Evolutionary conservation across 2,797 vertebrate species (phyloP), one percentile per base, ranked within the genome.

Genomic region (Anisognathus igniventris): DNA sequence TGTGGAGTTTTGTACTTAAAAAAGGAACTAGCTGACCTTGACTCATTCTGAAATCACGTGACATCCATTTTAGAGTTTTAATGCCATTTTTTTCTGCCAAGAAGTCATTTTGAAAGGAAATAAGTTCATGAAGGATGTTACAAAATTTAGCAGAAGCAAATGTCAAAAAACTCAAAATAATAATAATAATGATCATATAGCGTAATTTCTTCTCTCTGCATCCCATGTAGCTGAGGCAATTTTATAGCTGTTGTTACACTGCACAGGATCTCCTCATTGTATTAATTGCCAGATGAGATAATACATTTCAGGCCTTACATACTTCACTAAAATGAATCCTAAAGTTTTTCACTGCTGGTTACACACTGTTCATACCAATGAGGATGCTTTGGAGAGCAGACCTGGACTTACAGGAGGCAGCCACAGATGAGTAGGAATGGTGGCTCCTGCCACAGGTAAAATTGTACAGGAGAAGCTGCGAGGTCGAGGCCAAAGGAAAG

Each of bases 41-140:
- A 90, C 25, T 94, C 23, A 17, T 73, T 73, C 45, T 79, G 71
- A 89, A 64, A 82, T 40, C 35, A 65, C 0, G 0, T 33, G 80
- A 48, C 3, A 2, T n/a, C 45, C 76, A 1, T 1, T 71, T 92
- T 57, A 74, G 60, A 82, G 40, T 33, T 85, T 61, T 87, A 64
- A 65, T 74, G 64, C 65, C 12, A 13, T 86, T 95, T 68, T 66
- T 60, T 96, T 95, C 66, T 84, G 83, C 68, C 90, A 85, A 90
- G 78, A 93, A 95, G 74, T 80, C 8, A 57, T 93, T 92, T 71
- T 94, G 93, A 93, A 94, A 96, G 83, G 58, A 97, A 96, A 53
- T 76, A 80, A 89, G 37, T 94, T 96, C 61, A 67, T 83, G 84
- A 95, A 93, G 35, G 66, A 90, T 85, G 86, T 75, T 91, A 83